phyloP scores from a whole-genome alignment of 92 coral and sea anemone species.

The Epizoanthus fatuus region DNA sequence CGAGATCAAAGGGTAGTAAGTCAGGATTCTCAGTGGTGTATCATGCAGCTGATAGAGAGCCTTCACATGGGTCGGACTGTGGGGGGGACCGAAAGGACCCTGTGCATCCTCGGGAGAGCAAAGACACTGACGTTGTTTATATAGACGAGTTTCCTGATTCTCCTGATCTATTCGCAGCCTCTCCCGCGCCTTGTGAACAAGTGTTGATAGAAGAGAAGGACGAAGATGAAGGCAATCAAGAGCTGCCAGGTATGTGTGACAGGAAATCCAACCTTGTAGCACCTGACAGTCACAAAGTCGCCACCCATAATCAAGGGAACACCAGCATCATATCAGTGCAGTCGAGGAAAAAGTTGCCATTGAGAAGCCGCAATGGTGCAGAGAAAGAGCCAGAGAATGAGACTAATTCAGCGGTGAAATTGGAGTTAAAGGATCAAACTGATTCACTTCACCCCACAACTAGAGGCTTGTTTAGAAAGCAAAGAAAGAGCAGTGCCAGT shows the following conservation, averaged over 20 bases:
- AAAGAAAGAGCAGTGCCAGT: neutral
- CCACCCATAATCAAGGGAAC: too few relatives aligned
- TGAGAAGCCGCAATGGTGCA: neutral
- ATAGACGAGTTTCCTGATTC: constrained; percentile 36
- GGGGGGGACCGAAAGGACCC: neutral
- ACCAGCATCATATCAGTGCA: neutral
- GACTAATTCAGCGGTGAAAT: neutral
- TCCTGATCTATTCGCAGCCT: constrained; percentile 26
- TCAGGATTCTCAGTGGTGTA: constrained; percentile 20
- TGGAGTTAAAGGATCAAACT: constrained; percentile 4
- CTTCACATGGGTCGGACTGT: neutral
- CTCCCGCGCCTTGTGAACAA: constrained; percentile 4
- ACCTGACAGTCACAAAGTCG: neutral
- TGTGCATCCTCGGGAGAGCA: neutral
- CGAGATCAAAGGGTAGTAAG: neutral
- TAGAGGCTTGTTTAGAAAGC: constrained; percentile 8
- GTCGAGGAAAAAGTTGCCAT: neutral
- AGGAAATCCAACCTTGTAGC: neutral
- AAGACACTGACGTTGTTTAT: neutral
- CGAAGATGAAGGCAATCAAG: neutral
- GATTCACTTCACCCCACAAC: constrained; percentile 18
- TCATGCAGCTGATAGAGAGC: neutral
- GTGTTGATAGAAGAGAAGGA: constrained; percentile 3
- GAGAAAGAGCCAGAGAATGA: neutral
- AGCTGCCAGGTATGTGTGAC: neutral